Conservation (phyloP, 2,888 invertebrate species). For the Ectemnius cavifrons region DNA sequence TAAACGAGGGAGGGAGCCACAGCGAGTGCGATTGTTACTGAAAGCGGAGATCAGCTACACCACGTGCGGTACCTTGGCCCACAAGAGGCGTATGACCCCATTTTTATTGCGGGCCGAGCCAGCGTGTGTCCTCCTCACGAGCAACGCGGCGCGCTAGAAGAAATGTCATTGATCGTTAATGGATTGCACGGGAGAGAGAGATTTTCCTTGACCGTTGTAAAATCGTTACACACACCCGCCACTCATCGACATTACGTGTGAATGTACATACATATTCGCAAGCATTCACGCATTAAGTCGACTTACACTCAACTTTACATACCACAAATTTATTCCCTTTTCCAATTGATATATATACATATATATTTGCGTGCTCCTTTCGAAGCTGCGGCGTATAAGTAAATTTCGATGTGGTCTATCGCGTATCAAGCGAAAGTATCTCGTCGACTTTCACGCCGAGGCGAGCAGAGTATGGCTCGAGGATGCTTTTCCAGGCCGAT, state of each 20-base stretch:
- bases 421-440: no score
- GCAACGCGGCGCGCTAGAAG: constrained; percentile 20
- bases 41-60: constrained; percentile 54
- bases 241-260: constrained; percentile 20
- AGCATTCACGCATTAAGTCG: no score
- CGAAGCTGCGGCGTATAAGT: no score
- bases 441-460: no score
- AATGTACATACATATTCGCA: neutral
- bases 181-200: constrained; percentile 23
- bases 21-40: constrained; percentile 30
- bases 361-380: no score
- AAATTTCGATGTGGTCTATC: no score
- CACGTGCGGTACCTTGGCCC: constrained; percentile 61
- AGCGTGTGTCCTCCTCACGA: constrained; percentile 35
- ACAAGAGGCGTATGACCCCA: constrained; percentile 60
- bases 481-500: no score
- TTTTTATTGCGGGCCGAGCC: constrained; percentile 63
- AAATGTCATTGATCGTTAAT: constrained; percentile 54
- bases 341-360: no score
- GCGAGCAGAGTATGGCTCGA: no score
- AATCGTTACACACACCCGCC: constrained; percentile 14
- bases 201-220: constrained; percentile 21
- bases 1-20: no score
- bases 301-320: no score
- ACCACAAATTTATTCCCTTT: no score